A percentile compares a stretch with the other conserved stretches of the same genome.
These are phyloP conservation scores for Cryptotis parvus DNA, from an alignment of 2,113 vertebrate species.

Conservation along the genomic window DNA sequence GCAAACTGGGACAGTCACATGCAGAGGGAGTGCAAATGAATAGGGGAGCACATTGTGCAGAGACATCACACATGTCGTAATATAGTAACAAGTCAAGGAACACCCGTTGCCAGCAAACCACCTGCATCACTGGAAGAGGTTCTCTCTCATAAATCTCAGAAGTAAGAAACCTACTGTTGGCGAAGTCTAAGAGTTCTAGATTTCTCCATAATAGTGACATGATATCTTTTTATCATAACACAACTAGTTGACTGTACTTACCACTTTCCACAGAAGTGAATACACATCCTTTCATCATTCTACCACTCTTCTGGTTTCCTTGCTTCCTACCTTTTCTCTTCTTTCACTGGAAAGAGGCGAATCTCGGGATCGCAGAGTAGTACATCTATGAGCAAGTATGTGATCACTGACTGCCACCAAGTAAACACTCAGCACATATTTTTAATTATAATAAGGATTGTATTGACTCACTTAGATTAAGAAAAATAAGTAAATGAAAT, in stretches of 20 bases:
- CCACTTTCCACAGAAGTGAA: not conserved
- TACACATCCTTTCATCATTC: not conserved
- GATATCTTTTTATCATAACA: too few relatives aligned
- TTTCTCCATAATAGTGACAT: not conserved
- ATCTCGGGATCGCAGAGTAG: not conserved
- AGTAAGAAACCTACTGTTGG: accelerated
- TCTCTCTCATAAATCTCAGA: not conserved
- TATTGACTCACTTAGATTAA: not conserved
- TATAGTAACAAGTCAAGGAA: not conserved
- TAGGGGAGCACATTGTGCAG: not conserved
- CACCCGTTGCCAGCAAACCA: not conserved
- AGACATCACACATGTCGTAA: not conserved
- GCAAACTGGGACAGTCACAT: not conserved
- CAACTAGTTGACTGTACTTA: too few relatives aligned
- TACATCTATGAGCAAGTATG: not conserved
- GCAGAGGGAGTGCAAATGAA: not conserved
- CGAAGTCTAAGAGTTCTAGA: not conserved
- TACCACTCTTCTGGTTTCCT: not conserved
- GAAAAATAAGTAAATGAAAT: not conserved
- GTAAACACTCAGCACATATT: not conserved
- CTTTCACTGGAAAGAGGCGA: not conserved
- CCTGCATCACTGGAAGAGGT: not conserved
- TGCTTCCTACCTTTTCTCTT: not conserved
- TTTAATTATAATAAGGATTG: not conserved
- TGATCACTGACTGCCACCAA: not conserved